These are phyloP conservation scores for Psammodynastes pulverulentus DNA, from an alignment of 2,113 vertebrate species.

Conservation along the genomic window DNA sequence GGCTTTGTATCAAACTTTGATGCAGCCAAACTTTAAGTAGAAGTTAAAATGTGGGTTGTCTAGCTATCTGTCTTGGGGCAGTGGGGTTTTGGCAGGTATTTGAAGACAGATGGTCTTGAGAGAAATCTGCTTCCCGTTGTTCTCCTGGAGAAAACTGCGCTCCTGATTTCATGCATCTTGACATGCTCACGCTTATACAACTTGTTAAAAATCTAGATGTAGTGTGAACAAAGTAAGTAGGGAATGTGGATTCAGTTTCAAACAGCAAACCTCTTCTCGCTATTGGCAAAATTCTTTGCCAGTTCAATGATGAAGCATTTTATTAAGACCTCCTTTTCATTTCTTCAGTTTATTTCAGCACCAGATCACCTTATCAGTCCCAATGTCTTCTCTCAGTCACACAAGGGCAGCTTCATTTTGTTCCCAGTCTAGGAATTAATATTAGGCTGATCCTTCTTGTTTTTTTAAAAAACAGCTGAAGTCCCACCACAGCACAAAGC, in stretches of 20 bases:
- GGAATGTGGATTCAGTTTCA: not conserved
- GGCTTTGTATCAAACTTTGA: conserved; percentile 33
- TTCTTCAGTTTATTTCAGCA: not conserved
- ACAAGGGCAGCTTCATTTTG: not conserved
- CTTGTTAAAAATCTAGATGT: conserved; percentile 16
- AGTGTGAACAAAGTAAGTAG: not conserved
- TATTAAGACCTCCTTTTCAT: not conserved
- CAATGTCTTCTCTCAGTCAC: not conserved
- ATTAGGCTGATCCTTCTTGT: not conserved
- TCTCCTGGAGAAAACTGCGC: conserved; percentile 38
- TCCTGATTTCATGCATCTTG: conserved; percentile 18
- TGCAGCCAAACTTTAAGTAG: not conserved
- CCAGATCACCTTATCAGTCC: not conserved
- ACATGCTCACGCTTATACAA: not conserved
- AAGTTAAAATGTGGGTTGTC: conserved; percentile 38
- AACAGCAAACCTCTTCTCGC: not conserved
- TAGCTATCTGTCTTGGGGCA: conserved; percentile 43
- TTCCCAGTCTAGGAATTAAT: not conserved
- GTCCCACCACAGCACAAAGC: not conserved
- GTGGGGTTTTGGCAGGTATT: conserved; percentile 30
- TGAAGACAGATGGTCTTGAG: conserved; percentile 30
- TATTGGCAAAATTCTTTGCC: not conserved
- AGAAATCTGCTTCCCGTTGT: conserved; percentile 32
- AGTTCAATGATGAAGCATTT: not conserved
- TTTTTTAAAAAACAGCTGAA: not conserved